These are phyloP conservation scores for Zosterops pallidus DNA, from an alignment of 2,113 vertebrate species.

Conservation along the genomic window DNA sequence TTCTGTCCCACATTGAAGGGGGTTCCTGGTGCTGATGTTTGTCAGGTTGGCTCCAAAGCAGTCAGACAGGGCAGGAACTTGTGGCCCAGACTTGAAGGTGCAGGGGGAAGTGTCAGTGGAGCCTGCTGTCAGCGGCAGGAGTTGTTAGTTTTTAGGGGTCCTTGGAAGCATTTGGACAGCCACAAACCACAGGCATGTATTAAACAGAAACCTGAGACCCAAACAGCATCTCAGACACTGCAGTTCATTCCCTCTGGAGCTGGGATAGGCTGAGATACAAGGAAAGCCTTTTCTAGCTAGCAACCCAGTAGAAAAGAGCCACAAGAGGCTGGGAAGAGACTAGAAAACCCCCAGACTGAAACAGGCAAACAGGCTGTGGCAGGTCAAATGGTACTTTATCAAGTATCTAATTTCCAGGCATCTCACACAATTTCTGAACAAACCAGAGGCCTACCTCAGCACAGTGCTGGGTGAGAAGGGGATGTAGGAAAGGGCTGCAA, in stretches of 20 bases:
- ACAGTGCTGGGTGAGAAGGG: neutral
- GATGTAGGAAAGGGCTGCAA: neutral
- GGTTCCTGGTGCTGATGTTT: neutral
- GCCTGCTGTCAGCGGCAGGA: no score
- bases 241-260: neutral
- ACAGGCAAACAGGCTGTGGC: neutral
- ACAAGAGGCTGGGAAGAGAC: neutral
- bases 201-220: slow-evolving; percentile 14
- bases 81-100: no score
- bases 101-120: no score
- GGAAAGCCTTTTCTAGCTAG: neutral
- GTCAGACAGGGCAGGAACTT: neutral
- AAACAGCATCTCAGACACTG: neutral
- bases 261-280: neutral
- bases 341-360: neutral
- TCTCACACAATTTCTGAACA: neutral
- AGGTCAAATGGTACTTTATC: rapidly evolving
- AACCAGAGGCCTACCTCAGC: neutral
- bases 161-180: no score
- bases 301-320: neutral
- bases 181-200: neutral
- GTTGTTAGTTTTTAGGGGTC: no score
- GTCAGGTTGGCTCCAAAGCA: neutral
- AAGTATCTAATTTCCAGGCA: neutral
- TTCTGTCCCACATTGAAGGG: rapidly evolving